These are phyloP conservation scores for Lagorchestes hirsutus DNA, from an alignment of 2,797 vertebrate genomes.

Conservation along the genomic window DNA sequence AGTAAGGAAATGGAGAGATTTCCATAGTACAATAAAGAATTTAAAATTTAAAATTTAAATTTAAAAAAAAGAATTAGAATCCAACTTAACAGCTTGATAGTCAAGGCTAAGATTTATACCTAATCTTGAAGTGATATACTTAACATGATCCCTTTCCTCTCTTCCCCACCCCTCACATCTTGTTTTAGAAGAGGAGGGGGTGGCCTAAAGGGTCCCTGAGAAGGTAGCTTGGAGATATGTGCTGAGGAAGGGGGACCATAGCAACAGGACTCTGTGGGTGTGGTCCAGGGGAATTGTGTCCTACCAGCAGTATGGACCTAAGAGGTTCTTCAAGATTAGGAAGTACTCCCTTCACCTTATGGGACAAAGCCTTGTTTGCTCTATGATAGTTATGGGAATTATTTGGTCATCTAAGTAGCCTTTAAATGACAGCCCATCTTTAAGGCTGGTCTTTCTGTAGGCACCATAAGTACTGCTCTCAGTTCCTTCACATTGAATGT, in stretches of 20 bases:
- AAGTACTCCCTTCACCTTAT: not conserved
- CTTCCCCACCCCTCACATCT: not conserved
- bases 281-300: not conserved
- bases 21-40: not conserved
- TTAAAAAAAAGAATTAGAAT: not conserved
- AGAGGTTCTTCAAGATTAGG: not conserved
- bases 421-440: not conserved
- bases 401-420: not conserved
- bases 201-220: not conserved
- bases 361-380: not conserved
- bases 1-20: not conserved
- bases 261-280: not conserved
- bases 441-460: not conserved
- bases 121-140: not conserved
- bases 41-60: not conserved
- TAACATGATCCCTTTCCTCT: not conserved
- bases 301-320: not conserved
- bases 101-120: not conserved
- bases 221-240: not conserved
- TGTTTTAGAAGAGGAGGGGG: not conserved
- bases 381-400: not conserved
- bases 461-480: not conserved
- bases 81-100: not conserved
- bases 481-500: not conserved
- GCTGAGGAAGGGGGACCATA: not conserved